Percentiles rank a stretch among this genome's conserved stretches.
These are phyloP conservation scores for Trichonephila clavata DNA, from an alignment of 1,140 invertebrate genomes.

Conservation along the genomic window DNA sequence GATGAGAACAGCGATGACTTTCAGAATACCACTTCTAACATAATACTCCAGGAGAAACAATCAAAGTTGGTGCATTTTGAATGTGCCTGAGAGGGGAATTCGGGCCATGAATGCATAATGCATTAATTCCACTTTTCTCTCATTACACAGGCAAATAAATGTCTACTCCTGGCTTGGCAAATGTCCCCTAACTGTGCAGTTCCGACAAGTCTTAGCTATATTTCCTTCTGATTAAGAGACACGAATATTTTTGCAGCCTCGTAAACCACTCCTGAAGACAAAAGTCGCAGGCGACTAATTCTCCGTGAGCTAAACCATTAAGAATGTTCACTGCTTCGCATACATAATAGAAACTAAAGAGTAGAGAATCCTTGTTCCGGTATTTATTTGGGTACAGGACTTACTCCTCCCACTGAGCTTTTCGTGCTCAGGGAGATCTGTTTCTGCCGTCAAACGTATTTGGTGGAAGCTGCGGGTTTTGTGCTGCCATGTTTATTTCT, in stretches of 20 bases:
- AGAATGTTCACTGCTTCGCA: conserved; percentile 46
- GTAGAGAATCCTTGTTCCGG: conserved; percentile 6
- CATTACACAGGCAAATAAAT: conserved; percentile 73
- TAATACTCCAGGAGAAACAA: not conserved
- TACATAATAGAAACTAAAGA: conserved; percentile 59
- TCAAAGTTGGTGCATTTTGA: not conserved
- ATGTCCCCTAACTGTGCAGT: conserved; percentile 66
- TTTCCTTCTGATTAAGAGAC: conserved; percentile 72
- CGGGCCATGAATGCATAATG: conserved; percentile 58
- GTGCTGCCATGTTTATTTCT: conserved; percentile 13
- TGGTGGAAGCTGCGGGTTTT: conserved; percentile 10
- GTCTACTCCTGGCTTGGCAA: conserved; percentile 53
- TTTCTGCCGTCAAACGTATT: conserved; percentile 11
- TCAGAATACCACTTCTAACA: not conserved
- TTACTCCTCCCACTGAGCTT: not conserved
- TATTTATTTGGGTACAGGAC: conserved; percentile 1
- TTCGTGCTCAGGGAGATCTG: not conserved
- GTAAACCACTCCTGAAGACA: conserved; percentile 53
- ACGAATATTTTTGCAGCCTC: conserved; percentile 69
- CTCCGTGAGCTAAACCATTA: conserved; percentile 72
- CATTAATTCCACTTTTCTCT: conserved; percentile 63
- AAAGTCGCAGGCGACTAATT: conserved; percentile 60
- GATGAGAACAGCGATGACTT: not conserved
- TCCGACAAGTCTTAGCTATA: conserved; percentile 60
- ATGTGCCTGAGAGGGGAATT: not conserved